These are phyloP conservation scores for Cheilinus undulatus DNA, from an alignment of 2,113 vertebrate genomes.

Conservation along the genomic window DNA sequence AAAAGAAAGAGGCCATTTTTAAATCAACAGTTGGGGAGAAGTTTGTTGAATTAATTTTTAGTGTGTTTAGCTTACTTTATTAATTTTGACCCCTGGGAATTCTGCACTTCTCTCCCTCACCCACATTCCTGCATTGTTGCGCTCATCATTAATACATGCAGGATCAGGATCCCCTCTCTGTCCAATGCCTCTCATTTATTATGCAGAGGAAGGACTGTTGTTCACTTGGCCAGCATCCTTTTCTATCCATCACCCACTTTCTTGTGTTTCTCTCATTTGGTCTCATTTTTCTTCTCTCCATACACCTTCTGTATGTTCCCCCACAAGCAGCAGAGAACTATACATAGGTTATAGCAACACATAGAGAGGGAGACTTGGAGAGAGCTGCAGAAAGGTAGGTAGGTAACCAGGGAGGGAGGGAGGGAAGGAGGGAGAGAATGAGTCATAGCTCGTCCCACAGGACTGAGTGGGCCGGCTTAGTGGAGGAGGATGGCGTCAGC, in stretches of 20 bases:
- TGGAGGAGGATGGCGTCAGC: conserved; percentile 85
- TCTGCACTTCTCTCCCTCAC: conserved; percentile 14
- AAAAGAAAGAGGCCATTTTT: not conserved
- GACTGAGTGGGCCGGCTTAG: conserved; percentile 81
- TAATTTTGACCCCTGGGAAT: conserved; percentile 1
- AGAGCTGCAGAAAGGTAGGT: conserved; percentile 70
- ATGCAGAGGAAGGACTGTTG: conserved; percentile 19
- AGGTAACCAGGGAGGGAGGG: conserved; percentile 70
- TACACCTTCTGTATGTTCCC: conserved; percentile 11
- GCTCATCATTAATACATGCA: conserved; percentile 46
- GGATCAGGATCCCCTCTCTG: conserved; percentile 33
- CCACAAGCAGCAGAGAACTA: conserved; percentile 34
- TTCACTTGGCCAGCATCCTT: conserved; percentile 9
- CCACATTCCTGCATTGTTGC: conserved; percentile 21
- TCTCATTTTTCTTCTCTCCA: conserved; percentile 6
- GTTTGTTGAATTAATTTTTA: too few relatives aligned
- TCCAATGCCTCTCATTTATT: conserved; percentile 25
- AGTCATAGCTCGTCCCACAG: conserved; percentile 86
- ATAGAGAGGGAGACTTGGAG: conserved; percentile 46
- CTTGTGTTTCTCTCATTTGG: conserved; percentile 10
- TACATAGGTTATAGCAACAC: conserved; percentile 39
- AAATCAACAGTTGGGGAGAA: not conserved
- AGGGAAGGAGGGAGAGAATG: conserved; percentile 76
- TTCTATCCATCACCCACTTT: conserved; percentile 29
- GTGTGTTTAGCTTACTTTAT: not conserved